Base-by-base conservation (phyloP, 2,888 invertebrate genomes). In the Plagodis dolabraria region DNA sequence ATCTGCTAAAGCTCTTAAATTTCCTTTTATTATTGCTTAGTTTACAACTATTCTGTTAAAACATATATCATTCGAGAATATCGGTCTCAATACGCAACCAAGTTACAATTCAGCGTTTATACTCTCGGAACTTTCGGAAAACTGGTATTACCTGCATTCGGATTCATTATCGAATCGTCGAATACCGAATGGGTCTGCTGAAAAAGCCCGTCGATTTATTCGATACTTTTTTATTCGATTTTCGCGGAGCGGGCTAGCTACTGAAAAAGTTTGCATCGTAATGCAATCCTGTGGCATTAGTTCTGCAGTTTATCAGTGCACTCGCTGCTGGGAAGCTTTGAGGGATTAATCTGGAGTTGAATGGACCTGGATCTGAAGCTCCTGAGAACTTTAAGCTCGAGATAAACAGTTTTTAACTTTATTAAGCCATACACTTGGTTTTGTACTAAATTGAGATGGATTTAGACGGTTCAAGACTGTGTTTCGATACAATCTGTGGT, bases 231-330 rank as follows among this genome's bases (percentile, higher is more conserved):
- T 88, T 85, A 82, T 82, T 85, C 84, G 83, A 87, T 89, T 86
- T 84, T 77, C 82, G 77, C 79, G 71, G 71, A 71, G 73, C 74
- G 76, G 77, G 76, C 78, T 83, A 80, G 87, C 85, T 89, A 83
- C 87, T 89, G 88, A 89, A 91, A 92, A 92, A 92, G 85, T 89
- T 91, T 87, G 86, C 87, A 86, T 89, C 87, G 89, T 89, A 89
- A 89, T 87, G 89, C 89, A 86, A 89, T 92, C 88, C 82, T 76
- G 82, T 71, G 82, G 91, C 84, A 90, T 92, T 91, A 91, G 88
- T 87, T 88, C 82, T 77, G 81, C 81, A 86, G 85, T 92, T 87
- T 90, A 89, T 92, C 91, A 92, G 83, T 73, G 76, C 77, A 76
- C 80, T 82, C 80, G 79, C 82, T 78, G 79, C 84, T 80, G 82